A percentile compares a stretch with the other conserved stretches of the same genome.
Conservation (phyloP, 2,888 invertebrate genomes). For the Pecten maximus region DNA sequence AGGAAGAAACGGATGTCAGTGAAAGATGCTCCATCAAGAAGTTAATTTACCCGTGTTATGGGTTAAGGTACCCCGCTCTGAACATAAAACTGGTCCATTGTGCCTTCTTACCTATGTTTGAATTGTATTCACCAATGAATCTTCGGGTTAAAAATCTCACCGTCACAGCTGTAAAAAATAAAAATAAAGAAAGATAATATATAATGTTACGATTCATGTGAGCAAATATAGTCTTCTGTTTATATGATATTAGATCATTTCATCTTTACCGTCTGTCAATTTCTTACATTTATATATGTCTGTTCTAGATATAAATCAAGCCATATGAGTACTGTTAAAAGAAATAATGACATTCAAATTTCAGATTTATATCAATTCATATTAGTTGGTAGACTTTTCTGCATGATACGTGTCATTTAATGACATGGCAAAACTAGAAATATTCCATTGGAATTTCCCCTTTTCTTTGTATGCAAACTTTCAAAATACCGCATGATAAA, state of each 20-base stretch:
- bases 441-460: background rate
- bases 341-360: background rate
- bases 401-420: background rate
- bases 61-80: background rate
- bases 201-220: background rate
- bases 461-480: background rate
- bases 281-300: background rate
- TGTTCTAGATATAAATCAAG: background rate
- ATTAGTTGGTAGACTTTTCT: background rate
- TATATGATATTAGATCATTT: background rate
- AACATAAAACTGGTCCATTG: background rate
- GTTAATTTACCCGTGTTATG: background rate
- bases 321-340: background rate
- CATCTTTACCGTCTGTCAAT: background rate
- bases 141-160: slow-evolving; percentile 75
- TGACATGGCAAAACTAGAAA: background rate
- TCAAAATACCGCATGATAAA: background rate
- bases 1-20: background rate
- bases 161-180: slow-evolving; percentile 71
- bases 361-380: background rate
- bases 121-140: slow-evolving; percentile 78
- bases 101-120: slow-evolving; percentile 70
- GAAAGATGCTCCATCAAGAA: background rate
- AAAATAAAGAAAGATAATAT: slow-evolving; percentile 35
- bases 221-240: background rate